A percentile compares a stretch with the other conserved stretches of the same genome.
Evolutionary conservation across 2,797 vertebrate species (phyloP).

Genomic region (Ibycter americanus): DNA sequence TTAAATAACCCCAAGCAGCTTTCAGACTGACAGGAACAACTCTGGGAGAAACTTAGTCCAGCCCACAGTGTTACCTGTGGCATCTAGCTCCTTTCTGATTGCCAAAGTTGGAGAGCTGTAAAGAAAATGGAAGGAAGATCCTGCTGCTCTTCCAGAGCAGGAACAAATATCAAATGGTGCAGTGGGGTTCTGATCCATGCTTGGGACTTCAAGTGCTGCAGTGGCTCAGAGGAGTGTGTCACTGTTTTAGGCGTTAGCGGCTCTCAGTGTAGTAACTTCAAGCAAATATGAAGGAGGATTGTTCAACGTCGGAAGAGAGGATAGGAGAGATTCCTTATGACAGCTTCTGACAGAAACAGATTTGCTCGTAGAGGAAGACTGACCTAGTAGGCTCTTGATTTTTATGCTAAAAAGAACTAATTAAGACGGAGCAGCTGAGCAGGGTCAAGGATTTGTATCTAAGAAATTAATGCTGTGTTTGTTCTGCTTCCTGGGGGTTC

Average conservation of each 20-base stretch:
- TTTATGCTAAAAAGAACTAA: not conserved
- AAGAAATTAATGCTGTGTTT: not conserved
- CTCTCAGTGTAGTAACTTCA: not conserved
- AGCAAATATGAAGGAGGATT: not conserved
- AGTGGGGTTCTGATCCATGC: not conserved
- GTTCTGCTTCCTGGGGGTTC: not conserved
- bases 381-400: not conserved
- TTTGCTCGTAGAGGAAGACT: not conserved
- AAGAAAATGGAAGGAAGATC: not conserved
- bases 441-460: not conserved
- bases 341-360: not conserved
- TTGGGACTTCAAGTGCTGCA: not conserved
- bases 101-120: not conserved
- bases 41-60: not conserved
- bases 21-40: not conserved
- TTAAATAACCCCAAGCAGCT: not conserved
- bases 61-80: not conserved
- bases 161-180: accelerated
- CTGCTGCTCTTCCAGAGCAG: not conserved
- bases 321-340: not conserved
- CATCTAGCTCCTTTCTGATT: not conserved
- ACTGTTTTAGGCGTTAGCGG: not conserved
- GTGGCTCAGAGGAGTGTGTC: not conserved
- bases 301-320: not conserved
- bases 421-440: not conserved